Evolutionary conservation across 2,113 vertebrate genomes (phyloP), one percentile per base, ranked within the genome.

Genomic region (Otolemur garnettii): DNA sequence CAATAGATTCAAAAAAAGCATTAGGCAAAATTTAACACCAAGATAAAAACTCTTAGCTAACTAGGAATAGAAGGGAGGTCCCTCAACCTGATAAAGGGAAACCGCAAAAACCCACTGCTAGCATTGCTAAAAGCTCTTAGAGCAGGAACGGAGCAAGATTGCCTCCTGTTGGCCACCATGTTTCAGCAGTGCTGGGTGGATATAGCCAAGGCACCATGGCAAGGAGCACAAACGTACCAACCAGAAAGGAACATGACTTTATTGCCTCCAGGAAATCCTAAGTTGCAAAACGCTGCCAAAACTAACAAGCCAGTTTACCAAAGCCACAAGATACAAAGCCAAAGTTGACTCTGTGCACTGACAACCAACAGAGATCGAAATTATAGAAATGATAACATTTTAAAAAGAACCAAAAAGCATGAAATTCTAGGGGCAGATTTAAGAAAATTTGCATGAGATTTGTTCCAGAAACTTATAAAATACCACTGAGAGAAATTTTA

Each of bases 141-240:
- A 7, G 35, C n/a, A 24, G 3, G 24, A 12, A 30, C 0, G 11
- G 35, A 42, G 55, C 14, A 1, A 4, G 64, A 19, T 2, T 4
- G 0, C 0, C n/a, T 11, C 0, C 35, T 0, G 0, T 4, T 35
- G 2, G 2, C 18, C 18, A 5, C 38, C 75, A 22, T 0, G 0
- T 13, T 8, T 45, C 14, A 12, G 7, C 38, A 2, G 14, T 26
- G 24, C 14, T 1, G 2, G 33, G 64, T 50, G 71, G 33, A 19
- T n/a, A 35, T 21, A 10, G 42, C 38, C 55, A 21, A 0, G 0
- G 35, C 2, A 42, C 26, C 1, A 18, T 10, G 66, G 3, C 45
- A 28, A 53, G 59, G 15, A 66, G 26, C 35, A 15, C 11, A 64
- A 68, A 64, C 28, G 10, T 2, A 18, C 1, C n/a, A 11, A 17